Evolutionary conservation across 2,888 invertebrate species (phyloP).

Genomic region (Oxycera nigricornis): DNA sequence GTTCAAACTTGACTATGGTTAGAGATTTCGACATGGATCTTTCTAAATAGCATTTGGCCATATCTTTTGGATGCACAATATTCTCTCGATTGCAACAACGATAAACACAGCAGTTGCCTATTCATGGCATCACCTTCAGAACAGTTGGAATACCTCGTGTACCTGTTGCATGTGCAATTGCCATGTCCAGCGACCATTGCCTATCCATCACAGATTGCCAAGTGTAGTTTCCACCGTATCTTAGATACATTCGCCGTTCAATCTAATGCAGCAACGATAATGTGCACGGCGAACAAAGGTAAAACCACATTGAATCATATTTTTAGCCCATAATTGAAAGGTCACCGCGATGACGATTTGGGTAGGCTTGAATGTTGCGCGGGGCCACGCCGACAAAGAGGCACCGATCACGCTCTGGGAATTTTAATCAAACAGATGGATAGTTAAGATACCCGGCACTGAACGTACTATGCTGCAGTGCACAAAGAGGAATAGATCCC

Average conservation of each 20-base stretch:
- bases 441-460: background rate
- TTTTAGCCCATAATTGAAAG: slow-evolving; percentile 37
- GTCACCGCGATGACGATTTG: slow-evolving; percentile 26
- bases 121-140: slow-evolving; percentile 2
- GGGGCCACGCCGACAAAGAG: slow-evolving; percentile 18
- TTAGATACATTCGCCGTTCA: slow-evolving; percentile 1
- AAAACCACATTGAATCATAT: slow-evolving; percentile 27
- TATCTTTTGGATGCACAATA: too few species aligned
- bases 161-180: slow-evolving; percentile 15
- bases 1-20: too few species aligned
- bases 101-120: background rate
- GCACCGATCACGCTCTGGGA: slow-evolving; percentile 32
- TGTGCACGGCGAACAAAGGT: slow-evolving; percentile 3
- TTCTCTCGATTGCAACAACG: too few species aligned
- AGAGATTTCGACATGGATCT: too few species aligned
- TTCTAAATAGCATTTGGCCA: too few species aligned
- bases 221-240: background rate
- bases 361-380: background rate
- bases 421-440: slow-evolving; percentile 36
- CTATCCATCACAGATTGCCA: slow-evolving; percentile 4
- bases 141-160: slow-evolving; percentile 5
- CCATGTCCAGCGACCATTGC: background rate
- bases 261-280: background rate
- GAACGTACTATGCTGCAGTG: background rate
- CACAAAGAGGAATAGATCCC: background rate